Percentiles rank a stretch among this genome's conserved stretches.
phyloP scores from a whole-genome alignment of 1,140 invertebrate genomes.

The Phymorhynchus buccinoides region DNA sequence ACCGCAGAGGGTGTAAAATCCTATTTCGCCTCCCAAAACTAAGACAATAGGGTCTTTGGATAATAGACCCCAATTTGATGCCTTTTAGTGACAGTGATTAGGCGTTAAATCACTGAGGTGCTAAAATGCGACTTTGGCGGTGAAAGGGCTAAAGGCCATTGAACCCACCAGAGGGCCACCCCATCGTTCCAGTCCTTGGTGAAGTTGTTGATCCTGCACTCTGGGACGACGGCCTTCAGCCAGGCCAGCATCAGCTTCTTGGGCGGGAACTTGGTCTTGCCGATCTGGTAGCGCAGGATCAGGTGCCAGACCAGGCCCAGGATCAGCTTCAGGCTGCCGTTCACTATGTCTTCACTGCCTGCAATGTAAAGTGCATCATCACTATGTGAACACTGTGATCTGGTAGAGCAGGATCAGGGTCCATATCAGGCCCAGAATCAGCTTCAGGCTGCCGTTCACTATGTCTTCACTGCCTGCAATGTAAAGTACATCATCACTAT shows the following conservation, averaged over 20 bases:
- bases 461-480: constrained; percentile 97
- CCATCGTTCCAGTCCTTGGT: constrained; percentile 98
- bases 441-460: constrained; percentile 96
- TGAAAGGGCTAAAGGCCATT: too few species aligned
- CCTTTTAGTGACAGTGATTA: too few species aligned
- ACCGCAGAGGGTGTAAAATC: too few species aligned
- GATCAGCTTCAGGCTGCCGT: constrained; percentile 97
- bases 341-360: constrained; percentile 98
- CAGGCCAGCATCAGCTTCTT: constrained; percentile 98
- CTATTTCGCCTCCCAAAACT: too few species aligned
- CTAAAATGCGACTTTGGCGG: too few species aligned
- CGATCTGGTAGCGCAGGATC: constrained; percentile 95
- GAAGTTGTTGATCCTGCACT: constrained; percentile 93
- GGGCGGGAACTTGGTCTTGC: constrained; percentile 94
- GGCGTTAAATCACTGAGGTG: too few species aligned
- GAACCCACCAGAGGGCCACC: constrained; percentile 76
- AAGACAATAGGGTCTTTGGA: too few species aligned
- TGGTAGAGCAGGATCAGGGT: constrained; percentile 98
- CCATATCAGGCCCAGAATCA: constrained; percentile 97
- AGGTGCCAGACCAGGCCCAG: constrained; percentile 98
- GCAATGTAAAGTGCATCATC: too few species aligned
- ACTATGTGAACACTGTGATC: too few species aligned
- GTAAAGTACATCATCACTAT: too few species aligned
- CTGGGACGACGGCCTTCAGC: constrained; percentile 94
- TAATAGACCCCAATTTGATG: too few species aligned